Evolutionary conservation across 2,888 invertebrate genomes (phyloP).

Genomic region (Congeria kusceri): DNA sequence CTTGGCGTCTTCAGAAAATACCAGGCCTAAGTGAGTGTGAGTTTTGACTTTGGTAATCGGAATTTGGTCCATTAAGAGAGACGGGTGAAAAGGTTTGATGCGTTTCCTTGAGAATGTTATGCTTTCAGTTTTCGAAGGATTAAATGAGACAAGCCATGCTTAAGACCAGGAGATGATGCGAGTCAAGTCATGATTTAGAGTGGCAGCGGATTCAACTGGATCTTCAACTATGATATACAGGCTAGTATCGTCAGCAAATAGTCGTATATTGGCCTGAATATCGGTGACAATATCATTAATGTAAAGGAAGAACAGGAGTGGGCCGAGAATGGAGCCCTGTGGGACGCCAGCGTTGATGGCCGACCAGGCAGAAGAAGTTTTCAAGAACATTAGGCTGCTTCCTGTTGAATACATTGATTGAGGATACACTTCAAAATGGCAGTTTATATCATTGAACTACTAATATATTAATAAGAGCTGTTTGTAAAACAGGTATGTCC

Average conservation of each 20-base stretch:
- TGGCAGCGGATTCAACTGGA: background rate
- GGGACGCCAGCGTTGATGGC: slow-evolving; percentile 6
- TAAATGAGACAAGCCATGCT: slow-evolving; percentile 3
- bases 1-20: background rate
- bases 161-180: background rate
- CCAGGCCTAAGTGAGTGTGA: slow-evolving; percentile 12
- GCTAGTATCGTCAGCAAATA: slow-evolving; percentile 1
- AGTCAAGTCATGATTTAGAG: background rate
- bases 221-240: background rate
- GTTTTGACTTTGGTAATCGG: background rate
- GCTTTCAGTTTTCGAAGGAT: slow-evolving; percentile 16
- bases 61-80: background rate
- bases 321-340: slow-evolving; percentile 15
- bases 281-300: slow-evolving; percentile 14
- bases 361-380: background rate
- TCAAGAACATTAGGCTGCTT: background rate
- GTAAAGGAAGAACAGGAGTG: slow-evolving; percentile 3
- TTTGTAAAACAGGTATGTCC: too few relatives aligned
- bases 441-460: too few relatives aligned
- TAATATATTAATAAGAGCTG: too few relatives aligned
- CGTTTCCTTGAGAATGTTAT: slow-evolving; percentile 2
- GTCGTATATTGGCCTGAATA: background rate
- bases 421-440: too few relatives aligned
- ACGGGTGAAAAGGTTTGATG: background rate
- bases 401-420: background rate